Conservation (phyloP, 2,797 vertebrate genomes). For the Cynopterus sphinx region DNA sequence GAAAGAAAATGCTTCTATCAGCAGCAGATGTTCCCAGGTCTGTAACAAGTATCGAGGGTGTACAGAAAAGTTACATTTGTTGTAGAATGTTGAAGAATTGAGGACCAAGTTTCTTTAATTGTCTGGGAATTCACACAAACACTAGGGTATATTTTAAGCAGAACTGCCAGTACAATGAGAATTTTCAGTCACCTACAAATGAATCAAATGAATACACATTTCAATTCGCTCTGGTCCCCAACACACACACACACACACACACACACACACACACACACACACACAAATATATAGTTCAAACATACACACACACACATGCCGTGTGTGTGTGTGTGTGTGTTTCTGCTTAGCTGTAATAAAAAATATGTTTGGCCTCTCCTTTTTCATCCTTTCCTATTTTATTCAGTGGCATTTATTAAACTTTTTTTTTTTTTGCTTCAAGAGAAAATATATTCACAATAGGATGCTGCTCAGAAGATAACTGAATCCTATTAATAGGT, state of each 20-base stretch:
- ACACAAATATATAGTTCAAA: no score
- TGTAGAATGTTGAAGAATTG: background rate
- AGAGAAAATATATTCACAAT: background rate
- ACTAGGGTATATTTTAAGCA: background rate
- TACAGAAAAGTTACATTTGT: slow-evolving; percentile 38
- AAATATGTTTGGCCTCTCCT: background rate
- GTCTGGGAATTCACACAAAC: slow-evolving; percentile 44
- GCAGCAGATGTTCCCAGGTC: slow-evolving; percentile 49
- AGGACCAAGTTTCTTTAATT: slow-evolving; percentile 21
- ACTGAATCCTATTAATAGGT: background rate
- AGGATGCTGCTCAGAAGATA: background rate
- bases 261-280: no score
- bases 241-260: background rate
- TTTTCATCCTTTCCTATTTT: background rate
- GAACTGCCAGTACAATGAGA: slow-evolving; percentile 18
- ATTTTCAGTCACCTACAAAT: slow-evolving; percentile 30
- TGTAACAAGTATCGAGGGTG: slow-evolving; percentile 44
- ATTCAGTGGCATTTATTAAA: background rate
- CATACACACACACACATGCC: no score
- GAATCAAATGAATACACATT: background rate
- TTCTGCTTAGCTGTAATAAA: background rate
- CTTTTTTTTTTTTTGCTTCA: background rate
- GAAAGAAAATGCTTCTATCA: slow-evolving; percentile 45
- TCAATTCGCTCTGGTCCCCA: background rate
- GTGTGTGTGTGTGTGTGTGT: no score